These are phyloP conservation scores for Latrodectus hesperus DNA, from an alignment of 2,888 invertebrate genomes.

Conservation along the genomic window DNA sequence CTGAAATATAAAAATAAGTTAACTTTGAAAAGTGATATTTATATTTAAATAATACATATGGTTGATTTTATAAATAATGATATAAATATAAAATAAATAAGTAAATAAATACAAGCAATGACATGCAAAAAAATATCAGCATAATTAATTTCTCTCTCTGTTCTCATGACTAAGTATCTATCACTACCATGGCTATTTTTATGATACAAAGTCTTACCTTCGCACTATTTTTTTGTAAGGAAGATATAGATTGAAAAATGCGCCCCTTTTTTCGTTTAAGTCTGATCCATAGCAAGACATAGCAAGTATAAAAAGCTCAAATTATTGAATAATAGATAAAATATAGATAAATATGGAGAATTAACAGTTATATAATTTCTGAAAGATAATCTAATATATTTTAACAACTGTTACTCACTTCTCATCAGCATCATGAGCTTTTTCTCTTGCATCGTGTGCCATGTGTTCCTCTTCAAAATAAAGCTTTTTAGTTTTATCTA, in stretches of 20 bases:
- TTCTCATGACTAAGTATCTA: background rate
- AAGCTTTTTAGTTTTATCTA: constrained; percentile 94
- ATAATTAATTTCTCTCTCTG: background rate
- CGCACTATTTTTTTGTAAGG: constrained; percentile 96
- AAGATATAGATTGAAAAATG: constrained; percentile 95
- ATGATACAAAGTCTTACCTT: constrained; percentile 79
- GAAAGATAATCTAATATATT: background rate
- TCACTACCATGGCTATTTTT: too few species aligned
- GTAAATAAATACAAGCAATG: background rate
- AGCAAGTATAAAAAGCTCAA: constrained; percentile 13
- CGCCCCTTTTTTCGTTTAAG: constrained; percentile 91
- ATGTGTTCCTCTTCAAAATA: constrained; percentile 97
- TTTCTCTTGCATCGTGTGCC: constrained; percentile 94
- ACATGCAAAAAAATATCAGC: background rate
- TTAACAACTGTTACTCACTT: constrained; percentile 75
- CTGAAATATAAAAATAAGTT: constrained; percentile 73
- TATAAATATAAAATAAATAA: background rate
- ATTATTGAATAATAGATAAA: background rate
- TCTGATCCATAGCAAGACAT: constrained; percentile 67
- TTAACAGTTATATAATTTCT: background rate
- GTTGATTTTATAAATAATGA: too few species aligned
- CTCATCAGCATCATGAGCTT: constrained; percentile 95
- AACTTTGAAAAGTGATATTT: too few species aligned
- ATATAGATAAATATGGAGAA: background rate
- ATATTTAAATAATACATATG: too few species aligned